phyloP scores from a whole-genome alignment of 2,797 vertebrate genomes.

The Hyperoplus lanceolatus region DNA sequence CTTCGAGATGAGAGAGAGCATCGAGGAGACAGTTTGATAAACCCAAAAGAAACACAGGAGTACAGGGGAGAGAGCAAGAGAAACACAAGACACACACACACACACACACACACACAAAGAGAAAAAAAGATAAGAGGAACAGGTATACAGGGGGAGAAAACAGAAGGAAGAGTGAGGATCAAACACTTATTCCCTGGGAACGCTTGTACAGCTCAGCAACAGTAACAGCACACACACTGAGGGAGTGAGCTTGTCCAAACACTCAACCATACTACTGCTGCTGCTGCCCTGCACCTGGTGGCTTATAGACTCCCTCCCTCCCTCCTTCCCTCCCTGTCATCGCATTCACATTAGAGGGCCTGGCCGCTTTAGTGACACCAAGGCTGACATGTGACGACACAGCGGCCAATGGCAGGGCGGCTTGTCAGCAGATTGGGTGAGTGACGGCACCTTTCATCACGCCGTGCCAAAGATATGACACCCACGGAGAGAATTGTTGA shows the following conservation, averaged over 20 bases:
- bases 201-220: conserved; percentile 33
- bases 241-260: conserved; percentile 57
- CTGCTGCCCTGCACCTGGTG: conserved; percentile 69
- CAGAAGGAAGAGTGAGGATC: conserved; percentile 38
- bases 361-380: conserved; percentile 57
- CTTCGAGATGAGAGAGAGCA: conserved; percentile 49
- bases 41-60: conserved; percentile 49
- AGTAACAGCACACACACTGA: conserved; percentile 14
- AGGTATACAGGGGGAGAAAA: conserved; percentile 9
- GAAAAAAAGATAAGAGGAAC: conserved; percentile 27
- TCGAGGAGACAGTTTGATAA: conserved; percentile 73
- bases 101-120: too few relatives aligned
- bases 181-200: conserved; percentile 36
- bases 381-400: conserved; percentile 54
- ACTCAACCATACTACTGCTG: conserved; percentile 16
- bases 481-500: conserved; percentile 51
- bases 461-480: conserved; percentile 49
- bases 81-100: too few relatives aligned
- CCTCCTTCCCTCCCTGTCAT: conserved; percentile 72
- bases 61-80: conserved; percentile 5
- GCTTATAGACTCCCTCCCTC: conserved; percentile 43
- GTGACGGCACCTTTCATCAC: conserved; percentile 68
- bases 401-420: conserved; percentile 19
- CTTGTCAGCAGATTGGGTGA: conserved; percentile 40
- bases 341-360: conserved; percentile 74